Evolutionary conservation across 2,113 vertebrate species (phyloP), one percentile per base, ranked within the genome.

Genomic region (Sphaerodactylus townsendi): DNA sequence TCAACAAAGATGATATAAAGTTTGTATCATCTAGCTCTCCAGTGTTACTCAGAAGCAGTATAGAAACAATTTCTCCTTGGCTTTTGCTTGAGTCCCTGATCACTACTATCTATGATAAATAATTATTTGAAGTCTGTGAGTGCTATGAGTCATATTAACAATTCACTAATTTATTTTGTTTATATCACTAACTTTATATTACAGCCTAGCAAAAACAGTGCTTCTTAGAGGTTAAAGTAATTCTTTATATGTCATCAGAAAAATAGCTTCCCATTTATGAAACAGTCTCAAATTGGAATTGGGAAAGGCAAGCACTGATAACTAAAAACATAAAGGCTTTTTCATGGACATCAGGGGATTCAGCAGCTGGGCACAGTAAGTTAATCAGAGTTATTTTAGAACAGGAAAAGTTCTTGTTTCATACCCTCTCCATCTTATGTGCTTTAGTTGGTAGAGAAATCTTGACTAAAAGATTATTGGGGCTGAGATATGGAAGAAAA

Each of bases 371-470:
- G 65, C 46, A 66, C 1, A 35, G 33, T n/a, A 48, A 50, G 19
- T 70, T 53, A 50, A 80, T 80, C 44, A 80, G 15, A 30, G 9
- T 25, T 53, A 17, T 78, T 46, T 35, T 28, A 53, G 30, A 78
- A 0, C 50, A 25, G 56, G 5, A 1, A 35, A 3, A 59, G 28
- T 48, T 0, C 64, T 44, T 17, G 2, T 70, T 25, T 59, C 10
- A 33, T 37, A 33, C 46, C 10, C 69, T 39, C 25, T 73, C n/a
- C 44, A 1, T 0, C 1, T 59, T 65, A 48, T n/a, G 28, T 28
- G 28, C 37, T 74, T n/a, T 56, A 39, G 17, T 0, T 0, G 3
- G 15, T 7, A 28, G 41, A 39, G 66, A 28, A 2, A 3, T 13
- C 33, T 23, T 87, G 66, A 23, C 70, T 77, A 17, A 82, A 48